Percentiles rank a stretch among this genome's conserved stretches.
Evolutionary conservation across 2,797 vertebrate genomes (phyloP).

Genomic region (Sphenodon punctatus): DNA sequence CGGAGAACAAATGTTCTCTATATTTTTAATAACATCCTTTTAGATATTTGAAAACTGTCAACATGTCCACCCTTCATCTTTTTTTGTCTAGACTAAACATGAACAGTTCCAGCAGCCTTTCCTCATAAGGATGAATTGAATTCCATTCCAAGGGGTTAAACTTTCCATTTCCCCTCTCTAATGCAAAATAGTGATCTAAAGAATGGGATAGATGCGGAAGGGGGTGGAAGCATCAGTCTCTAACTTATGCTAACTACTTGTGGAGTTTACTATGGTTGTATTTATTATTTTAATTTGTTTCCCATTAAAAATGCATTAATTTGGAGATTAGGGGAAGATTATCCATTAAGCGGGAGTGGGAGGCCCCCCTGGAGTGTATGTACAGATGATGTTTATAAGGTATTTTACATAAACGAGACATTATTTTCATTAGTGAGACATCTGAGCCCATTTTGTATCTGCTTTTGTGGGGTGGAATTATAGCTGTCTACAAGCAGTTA

Average conservation of each 20-base stretch:
- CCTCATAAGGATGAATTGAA: too few species aligned
- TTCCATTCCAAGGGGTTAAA: neutral
- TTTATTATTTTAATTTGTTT: constrained; percentile 51
- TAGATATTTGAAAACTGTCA: too few species aligned
- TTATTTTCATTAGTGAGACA: neutral
- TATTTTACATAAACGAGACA: neutral
- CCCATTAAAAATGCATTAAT: constrained; percentile 2
- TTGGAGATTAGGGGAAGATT: accelerated
- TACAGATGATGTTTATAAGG: neutral
- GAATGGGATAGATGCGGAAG: neutral
- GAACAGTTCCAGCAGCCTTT: too few species aligned
- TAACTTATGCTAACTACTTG: neutral
- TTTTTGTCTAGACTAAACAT: too few species aligned
- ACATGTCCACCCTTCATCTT: too few species aligned
- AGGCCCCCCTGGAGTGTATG: neutral
- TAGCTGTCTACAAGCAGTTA: neutral
- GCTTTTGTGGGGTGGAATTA: neutral
- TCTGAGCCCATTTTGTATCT: neutral
- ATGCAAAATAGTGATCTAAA: accelerated
- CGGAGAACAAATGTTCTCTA: too few species aligned
- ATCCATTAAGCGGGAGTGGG: neutral
- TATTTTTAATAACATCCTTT: too few species aligned
- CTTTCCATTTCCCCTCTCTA: neutral
- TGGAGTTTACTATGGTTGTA: neutral
- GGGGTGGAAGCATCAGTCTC: neutral